phyloP scores from a whole-genome alignment of 2,888 invertebrate species.

The Dryococelus australis region DNA sequence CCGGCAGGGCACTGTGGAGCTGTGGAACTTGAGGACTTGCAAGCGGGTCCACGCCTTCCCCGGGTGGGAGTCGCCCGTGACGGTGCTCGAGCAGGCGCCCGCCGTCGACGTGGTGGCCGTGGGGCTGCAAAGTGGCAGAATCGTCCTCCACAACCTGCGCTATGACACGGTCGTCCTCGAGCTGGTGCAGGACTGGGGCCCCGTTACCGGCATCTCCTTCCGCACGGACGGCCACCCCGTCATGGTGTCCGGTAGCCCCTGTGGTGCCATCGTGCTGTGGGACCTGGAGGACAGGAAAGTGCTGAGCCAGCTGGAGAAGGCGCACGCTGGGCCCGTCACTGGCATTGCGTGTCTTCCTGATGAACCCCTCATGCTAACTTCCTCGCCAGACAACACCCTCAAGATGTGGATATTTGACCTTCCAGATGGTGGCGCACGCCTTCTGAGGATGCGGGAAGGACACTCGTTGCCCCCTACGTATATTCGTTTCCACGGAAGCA shows the following conservation, averaged over 20 bases:
- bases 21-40: constrained; percentile 88
- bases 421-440: constrained; percentile 87
- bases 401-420: constrained; percentile 91
- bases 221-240: constrained; percentile 85
- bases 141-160: constrained; percentile 87
- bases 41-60: constrained; percentile 79
- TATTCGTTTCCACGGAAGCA: constrained; percentile 83
- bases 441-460: constrained; percentile 81
- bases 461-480: constrained; percentile 83
- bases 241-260: constrained; percentile 82
- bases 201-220: constrained; percentile 84
- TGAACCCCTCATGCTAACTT: constrained; percentile 90
- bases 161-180: constrained; percentile 82
- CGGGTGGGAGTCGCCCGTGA: constrained; percentile 75
- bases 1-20: constrained; percentile 80
- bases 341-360: constrained; percentile 85
- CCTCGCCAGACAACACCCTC: constrained; percentile 92
- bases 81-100: constrained; percentile 84
- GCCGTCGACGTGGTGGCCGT: constrained; percentile 92
- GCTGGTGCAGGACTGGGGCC: constrained; percentile 92
- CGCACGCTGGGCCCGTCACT: constrained; percentile 78
- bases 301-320: constrained; percentile 79
- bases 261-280: constrained; percentile 94
- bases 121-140: constrained; percentile 82
- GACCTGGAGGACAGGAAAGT: constrained; percentile 84